Base-by-base conservation (phyloP, 2,888 invertebrate genomes). In the Allygus modestus region DNA sequence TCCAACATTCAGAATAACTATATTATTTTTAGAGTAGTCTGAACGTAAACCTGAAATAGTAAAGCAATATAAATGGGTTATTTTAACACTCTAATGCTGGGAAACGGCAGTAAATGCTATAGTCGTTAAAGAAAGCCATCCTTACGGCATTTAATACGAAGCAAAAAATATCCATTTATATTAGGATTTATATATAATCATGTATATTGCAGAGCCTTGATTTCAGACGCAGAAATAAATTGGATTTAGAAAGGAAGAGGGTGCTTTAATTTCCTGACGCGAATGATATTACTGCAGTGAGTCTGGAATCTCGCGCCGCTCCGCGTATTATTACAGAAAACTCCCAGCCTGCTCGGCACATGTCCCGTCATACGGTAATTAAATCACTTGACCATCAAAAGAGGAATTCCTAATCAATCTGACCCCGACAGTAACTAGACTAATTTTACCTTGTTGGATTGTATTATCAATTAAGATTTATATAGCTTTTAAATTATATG, bases 271-370 rank as follows among this genome's bases (percentile, higher is more conserved):
- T 77, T 77, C 77, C 77, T 77, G 77, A 77, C 77, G 43, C 77
- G 77, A 46, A 77, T 46, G 77, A 77, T 77, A 77, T 77, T 77
- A 77, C 77, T 77, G 77, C 77, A 77, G 77, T 28, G 77, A 77
- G 73, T 26, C 51, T 77, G 77, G 41, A 77, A 46, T 77, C 77
- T 77, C 41, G 46, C 51, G 43, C 77, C n/a, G 43, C 5, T 33
- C n/a, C 43, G 37, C 23, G 77, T 23, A 51, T 77, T 77, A 77
- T 77, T 73, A 20, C 73, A 77, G 73, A 46, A 77, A 28, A 77
- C 77, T n/a, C 46, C 23, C 77, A 46, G 46, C 77, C 77, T 26
- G 73, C 17, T 11, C 26, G 43, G 51, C 77, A 43, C 77, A 77
- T 41, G 41, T 69, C 41, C 71, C 41, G 65, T 28, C 65, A 31